These are phyloP conservation scores for Brachionus rubens DNA, from an alignment of 1,140 invertebrate genomes.

Conservation along the genomic window DNA sequence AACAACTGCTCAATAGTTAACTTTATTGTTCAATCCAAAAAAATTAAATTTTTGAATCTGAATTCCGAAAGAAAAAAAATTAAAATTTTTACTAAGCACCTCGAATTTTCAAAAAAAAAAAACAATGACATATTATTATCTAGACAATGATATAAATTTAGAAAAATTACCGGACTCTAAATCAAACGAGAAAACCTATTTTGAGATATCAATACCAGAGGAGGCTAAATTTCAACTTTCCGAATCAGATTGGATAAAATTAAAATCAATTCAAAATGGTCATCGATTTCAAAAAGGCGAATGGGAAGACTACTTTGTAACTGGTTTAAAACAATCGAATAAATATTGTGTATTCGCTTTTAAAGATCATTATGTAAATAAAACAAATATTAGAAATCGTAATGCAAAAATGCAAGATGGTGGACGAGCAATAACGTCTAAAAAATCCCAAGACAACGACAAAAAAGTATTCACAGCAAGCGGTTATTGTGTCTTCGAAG, in stretches of 20 bases:
- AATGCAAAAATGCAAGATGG: constrained; percentile 31
- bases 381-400: neutral
- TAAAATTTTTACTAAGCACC: too few relatives aligned
- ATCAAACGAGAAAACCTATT: neutral
- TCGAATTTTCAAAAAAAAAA: too few relatives aligned
- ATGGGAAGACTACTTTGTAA: constrained; percentile 44
- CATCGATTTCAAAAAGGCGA: constrained; percentile 28
- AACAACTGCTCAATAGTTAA: too few relatives aligned
- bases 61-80: too few relatives aligned
- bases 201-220: neutral
- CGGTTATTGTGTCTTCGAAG: constrained; percentile 41
- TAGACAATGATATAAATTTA: neutral
- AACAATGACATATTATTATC: neutral
- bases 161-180: neutral
- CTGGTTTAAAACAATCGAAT: constrained; percentile 31
- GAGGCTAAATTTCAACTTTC: constrained; percentile 17
- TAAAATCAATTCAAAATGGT: constrained; percentile 35
- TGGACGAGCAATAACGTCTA: neutral
- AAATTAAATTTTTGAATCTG: too few relatives aligned
- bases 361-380: constrained; percentile 42
- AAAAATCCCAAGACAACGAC: neutral
- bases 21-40: too few relatives aligned
- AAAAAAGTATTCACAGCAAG: constrained; percentile 42
- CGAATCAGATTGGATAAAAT: constrained; percentile 4
- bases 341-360: constrained; percentile 45